phyloP scores from a whole-genome alignment of 1,140 invertebrate genomes.

The Anastrepha ludens region DNA sequence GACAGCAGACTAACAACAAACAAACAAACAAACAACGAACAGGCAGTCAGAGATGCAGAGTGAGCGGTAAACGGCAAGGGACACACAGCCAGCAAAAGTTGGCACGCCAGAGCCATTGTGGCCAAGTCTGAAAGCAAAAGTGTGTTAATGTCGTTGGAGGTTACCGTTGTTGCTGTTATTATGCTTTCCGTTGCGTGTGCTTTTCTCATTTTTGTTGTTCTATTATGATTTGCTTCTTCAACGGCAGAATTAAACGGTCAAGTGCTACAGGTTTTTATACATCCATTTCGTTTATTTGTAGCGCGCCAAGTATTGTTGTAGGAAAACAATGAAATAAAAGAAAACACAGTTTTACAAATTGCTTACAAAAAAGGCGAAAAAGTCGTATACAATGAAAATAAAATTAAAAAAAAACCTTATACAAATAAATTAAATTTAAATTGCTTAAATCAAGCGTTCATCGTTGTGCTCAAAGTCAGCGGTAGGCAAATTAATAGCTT shows the following conservation, averaged over 20 bases:
- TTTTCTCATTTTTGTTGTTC: background rate
- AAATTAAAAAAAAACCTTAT: background rate
- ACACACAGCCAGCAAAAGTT: background rate
- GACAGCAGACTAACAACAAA: background rate
- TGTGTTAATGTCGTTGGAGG: slow-evolving; percentile 51
- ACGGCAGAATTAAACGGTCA: background rate
- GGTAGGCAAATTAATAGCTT: background rate
- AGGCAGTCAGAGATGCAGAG: background rate
- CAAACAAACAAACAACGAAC: background rate
- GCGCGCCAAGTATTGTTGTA: background rate
- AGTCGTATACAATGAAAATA: background rate
- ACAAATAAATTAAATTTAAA: slow-evolving; percentile 20
- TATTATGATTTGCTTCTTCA: background rate
- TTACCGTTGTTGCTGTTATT: slow-evolving; percentile 31
- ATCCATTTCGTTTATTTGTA: background rate
- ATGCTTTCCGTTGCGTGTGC: background rate
- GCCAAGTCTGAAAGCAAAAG: slow-evolving; percentile 36
- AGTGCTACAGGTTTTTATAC: slow-evolving; percentile 38
- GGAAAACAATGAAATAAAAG: background rate
- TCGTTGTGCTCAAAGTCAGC: background rate
- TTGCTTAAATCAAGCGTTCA: background rate
- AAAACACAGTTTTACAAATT: slow-evolving; percentile 18
- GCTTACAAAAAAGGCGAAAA: background rate
- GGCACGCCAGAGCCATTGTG: background rate
- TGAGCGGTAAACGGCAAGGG: background rate